phyloP scores from a whole-genome alignment of 1,140 invertebrate genomes.

The Panulirus ornatus region DNA sequence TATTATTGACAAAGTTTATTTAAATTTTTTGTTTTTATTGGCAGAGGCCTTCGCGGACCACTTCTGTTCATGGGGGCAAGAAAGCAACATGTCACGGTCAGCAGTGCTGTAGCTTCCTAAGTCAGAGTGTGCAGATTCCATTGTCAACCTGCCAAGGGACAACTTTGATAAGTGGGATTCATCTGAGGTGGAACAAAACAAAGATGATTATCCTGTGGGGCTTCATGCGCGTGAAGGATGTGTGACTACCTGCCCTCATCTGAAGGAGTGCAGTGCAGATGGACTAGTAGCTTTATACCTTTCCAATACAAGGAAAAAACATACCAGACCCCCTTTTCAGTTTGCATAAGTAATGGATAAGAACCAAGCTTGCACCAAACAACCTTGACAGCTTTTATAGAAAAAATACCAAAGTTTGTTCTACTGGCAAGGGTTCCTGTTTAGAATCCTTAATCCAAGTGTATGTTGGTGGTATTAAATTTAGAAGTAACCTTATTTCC shows the following conservation, averaged over 20 bases:
- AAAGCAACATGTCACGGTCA: constrained; percentile 21
- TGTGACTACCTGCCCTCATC: constrained; percentile 9
- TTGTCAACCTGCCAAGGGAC: background rate
- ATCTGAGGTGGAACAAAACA: constrained; percentile 33
- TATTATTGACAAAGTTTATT: background rate
- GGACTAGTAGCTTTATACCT: constrained; percentile 38
- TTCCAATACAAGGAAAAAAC: constrained; percentile 33
- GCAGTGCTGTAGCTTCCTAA: constrained; percentile 39
- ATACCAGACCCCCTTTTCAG: constrained; percentile 21
- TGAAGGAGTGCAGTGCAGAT: constrained; percentile 31
- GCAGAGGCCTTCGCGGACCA: constrained; percentile 50
- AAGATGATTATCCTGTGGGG: constrained; percentile 27
- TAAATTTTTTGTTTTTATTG: background rate
- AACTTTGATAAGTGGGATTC: constrained; percentile 26
- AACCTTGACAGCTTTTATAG: constrained; percentile 24
- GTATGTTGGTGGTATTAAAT: background rate
- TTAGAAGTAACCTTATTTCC: background rate
- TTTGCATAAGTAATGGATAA: constrained; percentile 30
- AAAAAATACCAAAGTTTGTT: background rate
- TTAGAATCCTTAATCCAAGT: background rate
- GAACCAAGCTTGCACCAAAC: constrained; percentile 28
- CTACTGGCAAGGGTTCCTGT: constrained; percentile 6
- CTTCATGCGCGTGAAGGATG: background rate
- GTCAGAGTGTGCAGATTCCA: constrained; percentile 38
- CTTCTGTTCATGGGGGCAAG: constrained; percentile 44